Evolutionary conservation across 2,888 invertebrate species (phyloP), one percentile per base, ranked within the genome.

Genomic region (Rotaria macrura): DNA sequence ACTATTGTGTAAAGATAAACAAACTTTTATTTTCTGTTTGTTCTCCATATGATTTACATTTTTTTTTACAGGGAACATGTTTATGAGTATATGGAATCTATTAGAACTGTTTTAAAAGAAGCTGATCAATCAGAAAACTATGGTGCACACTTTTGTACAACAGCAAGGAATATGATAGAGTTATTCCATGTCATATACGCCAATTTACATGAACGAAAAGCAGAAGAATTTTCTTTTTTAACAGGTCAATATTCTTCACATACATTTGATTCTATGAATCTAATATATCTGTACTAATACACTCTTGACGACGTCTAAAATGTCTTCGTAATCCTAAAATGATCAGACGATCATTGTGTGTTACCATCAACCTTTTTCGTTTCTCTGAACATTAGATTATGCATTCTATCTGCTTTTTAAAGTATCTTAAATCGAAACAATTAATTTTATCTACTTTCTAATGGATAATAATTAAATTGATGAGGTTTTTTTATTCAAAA

Each of bases 151-250:
- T 20, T 79, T 25, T 79, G 79, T 79, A 25, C 79, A 43, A 79
- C 43, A 25, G 79, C 43, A n/a, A 40, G 79, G n/a, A 79, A 79
- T n/a, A 79, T 79, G 43, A 43, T 79, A 34, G 79, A 79, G 34
- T 79, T 79, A 79, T 79, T 79, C 43, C 79, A 79, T 79, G n/a
- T 43, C 3, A 79, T 79, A 25, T 79, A 79, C 12, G 25, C 79
- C 6, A 79, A 79, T 43, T n/a, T 79, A 40, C 79, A 79, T 79
- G 43, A n/a, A 23, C 23, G 43, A 43, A 79, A 79, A 79, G 43
- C 43, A 25, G 43, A 43, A 40, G 79, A 79, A 79, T 43, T 79
- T 43, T 34, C 79, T n/a, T 79, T 43, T 43, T 43, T 79, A n/a
- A 79, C 79, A 20, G 79, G 79, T 79, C 25, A 79, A n/a, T 4